Evolutionary conservation across 2,888 invertebrate species (phyloP), one percentile per base, ranked within the genome.

Genomic region (Leucophenga maculata): DNA sequence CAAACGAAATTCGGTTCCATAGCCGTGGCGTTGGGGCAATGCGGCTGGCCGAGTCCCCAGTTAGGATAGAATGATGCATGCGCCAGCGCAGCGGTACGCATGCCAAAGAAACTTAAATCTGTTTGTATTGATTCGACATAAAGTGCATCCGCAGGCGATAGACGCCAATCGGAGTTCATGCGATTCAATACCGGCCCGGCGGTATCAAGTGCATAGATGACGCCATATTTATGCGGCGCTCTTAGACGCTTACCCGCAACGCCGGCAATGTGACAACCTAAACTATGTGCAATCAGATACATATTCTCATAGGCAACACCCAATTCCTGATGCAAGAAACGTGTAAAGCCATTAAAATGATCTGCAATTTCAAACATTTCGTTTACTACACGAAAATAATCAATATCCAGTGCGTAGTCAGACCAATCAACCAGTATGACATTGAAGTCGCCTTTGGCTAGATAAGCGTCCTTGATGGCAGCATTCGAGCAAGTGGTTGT

Each of bases 91-190:
- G 64, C 69, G 6, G 72, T 48, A 0, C 76, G 73, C 67, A 84
- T 75, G 14, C 87, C 88, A 32, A 86, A 70, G 0, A 74, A 50
- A 11, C 75, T 78, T 0, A 78, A 73, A 74, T 84, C 80, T 0
- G 86, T 87, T 75, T 87, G 87, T 72, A 88, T 83, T 9, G 84
- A 75, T 68, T 88, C 86, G n/a, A 88, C 88, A 44, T 80, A 78
- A 3, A 39, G 20, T 0, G 86, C 88, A 65, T 87, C 85, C 0
- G 67, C 71, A 0, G 76, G 68, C n/a, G 85, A 79, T 4, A 88
- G 68, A 32, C 85, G 83, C 46, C 60, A 73, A 1, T 74, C 57
- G 0, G 69, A 62, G 39, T 71, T 71, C 4, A 78, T 68, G 0
- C 31, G 8, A 6, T 70, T 70, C 52, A 83, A 80, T 48, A 80